phyloP scores from a whole-genome alignment of 2,888 invertebrate species.

The Hypena proboscidalis region DNA sequence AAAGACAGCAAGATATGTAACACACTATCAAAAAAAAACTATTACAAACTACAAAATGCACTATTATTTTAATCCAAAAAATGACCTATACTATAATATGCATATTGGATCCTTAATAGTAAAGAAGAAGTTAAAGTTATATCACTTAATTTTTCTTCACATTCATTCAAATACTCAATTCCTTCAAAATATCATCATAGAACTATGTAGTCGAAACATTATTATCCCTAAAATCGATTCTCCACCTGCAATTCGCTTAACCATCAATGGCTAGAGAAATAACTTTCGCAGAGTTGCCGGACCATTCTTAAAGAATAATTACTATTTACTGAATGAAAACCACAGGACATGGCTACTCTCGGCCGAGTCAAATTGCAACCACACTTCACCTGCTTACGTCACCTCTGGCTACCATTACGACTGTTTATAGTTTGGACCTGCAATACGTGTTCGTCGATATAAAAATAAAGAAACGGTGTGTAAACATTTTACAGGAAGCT shows the following conservation, averaged over 20 bases:
- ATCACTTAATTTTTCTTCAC: too few relatives aligned
- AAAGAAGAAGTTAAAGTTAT: too few relatives aligned
- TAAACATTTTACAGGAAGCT: constrained; percentile 12
- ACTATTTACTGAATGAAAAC: constrained; percentile 59
- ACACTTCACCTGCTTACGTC: constrained; percentile 55
- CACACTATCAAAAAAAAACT: too few relatives aligned
- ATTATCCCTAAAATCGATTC: constrained; percentile 16
- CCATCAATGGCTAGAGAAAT: constrained; percentile 33
- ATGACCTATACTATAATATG: too few relatives aligned
- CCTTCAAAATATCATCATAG: constrained; percentile 5
- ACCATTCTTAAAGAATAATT: constrained; percentile 57
- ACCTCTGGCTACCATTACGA: constrained; percentile 21
- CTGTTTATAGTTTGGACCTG: constrained; percentile 17
- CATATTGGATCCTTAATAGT: too few relatives aligned
- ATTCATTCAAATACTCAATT: too few relatives aligned
- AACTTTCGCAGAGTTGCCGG: constrained; percentile 51
- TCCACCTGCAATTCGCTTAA: constrained; percentile 26
- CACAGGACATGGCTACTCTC: constrained; percentile 57
- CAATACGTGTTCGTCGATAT: constrained; percentile 9
- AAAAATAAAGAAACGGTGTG: constrained; percentile 11
- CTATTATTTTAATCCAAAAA: too few relatives aligned
- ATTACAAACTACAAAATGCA: too few relatives aligned
- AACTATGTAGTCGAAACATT: constrained; percentile 10
- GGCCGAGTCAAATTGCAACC: constrained; percentile 54
- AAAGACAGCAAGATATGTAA: not conserved